Evolutionary conservation across 1,140 invertebrate genomes (phyloP).

Genomic region (Polypedilum pembai): DNA sequence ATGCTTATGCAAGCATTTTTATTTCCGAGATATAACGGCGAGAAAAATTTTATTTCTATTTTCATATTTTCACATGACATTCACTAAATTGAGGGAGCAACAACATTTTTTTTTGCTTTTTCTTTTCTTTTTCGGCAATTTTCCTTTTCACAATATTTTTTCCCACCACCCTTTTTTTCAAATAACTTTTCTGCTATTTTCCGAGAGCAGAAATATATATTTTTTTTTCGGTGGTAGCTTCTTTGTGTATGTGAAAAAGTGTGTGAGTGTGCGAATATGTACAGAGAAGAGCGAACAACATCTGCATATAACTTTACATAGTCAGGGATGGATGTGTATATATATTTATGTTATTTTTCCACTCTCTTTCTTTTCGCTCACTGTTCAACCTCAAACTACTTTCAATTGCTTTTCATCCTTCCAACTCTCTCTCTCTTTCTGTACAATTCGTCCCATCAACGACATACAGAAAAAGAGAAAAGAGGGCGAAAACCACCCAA

Average conservation of each 20-base stretch:
- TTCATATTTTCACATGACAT: neutral
- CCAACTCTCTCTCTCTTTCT: neutral
- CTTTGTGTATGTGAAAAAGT: neutral
- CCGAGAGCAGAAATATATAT: neutral
- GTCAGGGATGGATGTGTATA: conserved; percentile 30
- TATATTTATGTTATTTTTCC: conserved; percentile 26
- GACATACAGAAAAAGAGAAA: neutral
- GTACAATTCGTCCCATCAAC: conserved; percentile 2
- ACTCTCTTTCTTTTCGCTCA: neutral
- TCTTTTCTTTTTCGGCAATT: neutral
- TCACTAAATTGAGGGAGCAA: conserved; percentile 16
- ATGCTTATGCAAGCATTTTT: neutral
- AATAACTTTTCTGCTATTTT: conserved; percentile 6
- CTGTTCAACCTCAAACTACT: conserved; percentile 14
- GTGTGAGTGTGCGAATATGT: too few species aligned
- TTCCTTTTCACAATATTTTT: too few species aligned
- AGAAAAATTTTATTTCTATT: neutral
- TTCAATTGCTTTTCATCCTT: conserved; percentile 11
- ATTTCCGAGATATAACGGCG: neutral
- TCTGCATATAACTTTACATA: conserved; percentile 25
- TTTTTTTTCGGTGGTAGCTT: neutral
- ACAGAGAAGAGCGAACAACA: neutral
- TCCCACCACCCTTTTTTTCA: neutral
- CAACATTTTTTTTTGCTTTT: neutral
- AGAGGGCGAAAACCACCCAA: neutral